A percentile compares a stretch with the other conserved stretches of the same genome.
phyloP scores from a whole-genome alignment of 2,797 vertebrate species.

The Ambastaia sidthimunki region DNA sequence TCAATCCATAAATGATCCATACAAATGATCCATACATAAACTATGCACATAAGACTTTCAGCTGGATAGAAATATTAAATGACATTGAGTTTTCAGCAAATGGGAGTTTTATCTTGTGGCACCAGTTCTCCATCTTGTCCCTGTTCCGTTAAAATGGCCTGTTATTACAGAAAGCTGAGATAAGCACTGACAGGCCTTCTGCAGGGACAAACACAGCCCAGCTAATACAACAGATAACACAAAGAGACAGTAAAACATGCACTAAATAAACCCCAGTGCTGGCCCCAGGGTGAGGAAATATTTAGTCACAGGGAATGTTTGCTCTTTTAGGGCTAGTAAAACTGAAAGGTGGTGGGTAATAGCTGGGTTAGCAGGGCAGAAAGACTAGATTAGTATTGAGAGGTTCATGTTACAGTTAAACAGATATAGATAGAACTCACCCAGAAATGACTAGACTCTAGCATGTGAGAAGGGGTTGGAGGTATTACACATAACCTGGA shows the following conservation, averaged over 20 bases:
- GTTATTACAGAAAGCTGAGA: conserved; percentile 18
- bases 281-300: not conserved
- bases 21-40: not conserved
- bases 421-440: not conserved
- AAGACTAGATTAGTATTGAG: not conserved
- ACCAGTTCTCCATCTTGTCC: not conserved
- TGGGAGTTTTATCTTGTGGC: not conserved
- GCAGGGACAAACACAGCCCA: not conserved
- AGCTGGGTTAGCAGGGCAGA: conserved; percentile 1
- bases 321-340: not conserved
- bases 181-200: conserved; percentile 7
- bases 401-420: not conserved
- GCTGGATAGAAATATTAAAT: not conserved
- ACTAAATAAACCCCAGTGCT: not conserved
- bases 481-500: conserved; percentile 17
- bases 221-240: conserved; percentile 30
- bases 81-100: not conserved
- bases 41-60: not conserved
- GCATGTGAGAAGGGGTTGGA: conserved; percentile 19
- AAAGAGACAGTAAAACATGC: conserved; percentile 3
- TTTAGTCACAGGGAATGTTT: not conserved
- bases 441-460: not conserved
- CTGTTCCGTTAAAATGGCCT: not conserved
- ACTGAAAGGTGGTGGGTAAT: conserved; percentile 3
- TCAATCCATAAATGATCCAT: not conserved